These are phyloP conservation scores for Melieria picta DNA, from an alignment of 2,888 invertebrate genomes.

Conservation along the genomic window DNA sequence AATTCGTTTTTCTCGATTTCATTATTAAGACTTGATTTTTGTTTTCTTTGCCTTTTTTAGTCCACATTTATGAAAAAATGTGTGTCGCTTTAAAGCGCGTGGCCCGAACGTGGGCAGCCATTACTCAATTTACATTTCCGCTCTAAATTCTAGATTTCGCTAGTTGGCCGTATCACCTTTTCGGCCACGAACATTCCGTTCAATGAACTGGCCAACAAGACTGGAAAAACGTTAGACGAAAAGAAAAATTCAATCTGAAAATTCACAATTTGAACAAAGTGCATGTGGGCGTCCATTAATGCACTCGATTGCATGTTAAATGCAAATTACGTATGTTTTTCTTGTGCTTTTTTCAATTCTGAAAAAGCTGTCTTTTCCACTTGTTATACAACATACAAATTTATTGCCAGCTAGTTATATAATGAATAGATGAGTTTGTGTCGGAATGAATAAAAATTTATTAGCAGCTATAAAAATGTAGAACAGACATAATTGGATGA, in stretches of 20 bases:
- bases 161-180: constrained; percentile 26
- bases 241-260: background rate
- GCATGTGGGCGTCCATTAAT: constrained; percentile 24
- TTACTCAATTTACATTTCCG: constrained; percentile 50
- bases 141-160: constrained; percentile 43
- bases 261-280: background rate
- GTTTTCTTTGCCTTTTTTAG: too few species aligned
- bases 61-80: too few species aligned
- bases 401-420: too few species aligned
- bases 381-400: too few species aligned
- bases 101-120: constrained; percentile 35
- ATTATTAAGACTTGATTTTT: constrained; percentile 32
- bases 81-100: too few species aligned
- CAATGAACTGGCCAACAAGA: constrained; percentile 5
- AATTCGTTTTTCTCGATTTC: constrained; percentile 21
- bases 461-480: too few species aligned
- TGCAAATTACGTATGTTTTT: constrained; percentile 26
- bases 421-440: too few species aligned
- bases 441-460: too few species aligned
- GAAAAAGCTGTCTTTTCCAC: too few species aligned
- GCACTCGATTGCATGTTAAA: constrained; percentile 32
- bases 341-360: background rate
- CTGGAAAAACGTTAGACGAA: constrained; percentile 1
- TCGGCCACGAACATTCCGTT: constrained; percentile 17
- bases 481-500: too few species aligned